Evolutionary conservation across 1,140 invertebrate species (phyloP).

Genomic region (Sitophilus oryzae): DNA sequence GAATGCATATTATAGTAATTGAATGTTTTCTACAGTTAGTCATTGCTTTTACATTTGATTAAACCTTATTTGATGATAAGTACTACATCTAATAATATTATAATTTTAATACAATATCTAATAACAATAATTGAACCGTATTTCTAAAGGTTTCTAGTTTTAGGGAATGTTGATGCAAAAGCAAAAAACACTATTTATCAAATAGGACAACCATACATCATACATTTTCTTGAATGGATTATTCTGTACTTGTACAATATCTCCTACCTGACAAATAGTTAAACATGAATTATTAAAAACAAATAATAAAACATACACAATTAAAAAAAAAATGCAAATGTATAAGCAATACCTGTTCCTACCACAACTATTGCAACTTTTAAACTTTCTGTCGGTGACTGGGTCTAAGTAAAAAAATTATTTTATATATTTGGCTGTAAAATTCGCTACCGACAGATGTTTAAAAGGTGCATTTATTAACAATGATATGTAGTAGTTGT

Average conservation of each 20-base stretch:
- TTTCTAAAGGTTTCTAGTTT: too few species aligned
- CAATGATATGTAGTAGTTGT: conserved; percentile 40
- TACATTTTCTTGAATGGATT: too few species aligned
- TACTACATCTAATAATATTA: too few species aligned
- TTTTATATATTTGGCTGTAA: conserved; percentile 6
- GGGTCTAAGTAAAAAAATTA: background rate
- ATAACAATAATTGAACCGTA: too few species aligned
- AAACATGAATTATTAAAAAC: background rate
- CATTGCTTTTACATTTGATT: conserved; percentile 24
- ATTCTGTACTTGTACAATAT: too few species aligned
- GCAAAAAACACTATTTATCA: too few species aligned
- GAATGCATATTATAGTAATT: conserved; percentile 40
- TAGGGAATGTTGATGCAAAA: too few species aligned
- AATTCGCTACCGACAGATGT: conserved; percentile 1
- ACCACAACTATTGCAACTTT: conserved; percentile 29
- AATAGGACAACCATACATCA: too few species aligned
- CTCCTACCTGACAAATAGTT: background rate
- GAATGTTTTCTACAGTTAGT: conserved; percentile 13
- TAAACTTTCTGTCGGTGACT: conserved; percentile 14
- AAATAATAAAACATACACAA: background rate
- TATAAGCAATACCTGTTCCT: conserved; percentile 21
- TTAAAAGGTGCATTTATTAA: conserved; percentile 26
- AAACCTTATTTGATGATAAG: too few species aligned
- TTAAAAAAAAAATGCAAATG: conserved; percentile 8
- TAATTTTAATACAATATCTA: too few species aligned